Percentiles rank a stretch among this genome's conserved stretches.
Evolutionary conservation across 1,140 invertebrate genomes (phyloP).

Genomic region (Rhopalosiphum padi): DNA sequence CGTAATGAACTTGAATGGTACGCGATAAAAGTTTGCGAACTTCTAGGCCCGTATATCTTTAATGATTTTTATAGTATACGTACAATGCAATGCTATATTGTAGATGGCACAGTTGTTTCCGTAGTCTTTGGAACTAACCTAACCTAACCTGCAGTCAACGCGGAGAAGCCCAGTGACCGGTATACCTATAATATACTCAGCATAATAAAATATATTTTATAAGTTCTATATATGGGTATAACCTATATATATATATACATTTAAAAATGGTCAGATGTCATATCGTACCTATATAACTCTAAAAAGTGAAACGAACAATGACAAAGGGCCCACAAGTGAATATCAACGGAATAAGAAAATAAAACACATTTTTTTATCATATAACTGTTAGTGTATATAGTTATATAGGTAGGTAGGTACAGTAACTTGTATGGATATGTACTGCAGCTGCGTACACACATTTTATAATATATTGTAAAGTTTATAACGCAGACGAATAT

Average conservation of each 20-base stretch:
- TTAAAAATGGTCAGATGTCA: neutral
- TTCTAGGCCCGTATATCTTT: neutral
- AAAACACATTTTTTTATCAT: neutral
- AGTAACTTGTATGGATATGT: neutral
- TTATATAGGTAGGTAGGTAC: neutral
- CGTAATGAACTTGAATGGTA: neutral
- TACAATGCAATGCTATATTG: too few relatives aligned
- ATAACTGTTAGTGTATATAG: neutral
- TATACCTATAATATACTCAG: too few relatives aligned
- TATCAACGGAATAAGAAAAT: neutral
- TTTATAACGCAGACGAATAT: neutral
- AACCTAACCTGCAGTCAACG: neutral
- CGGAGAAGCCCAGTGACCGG: neutral
- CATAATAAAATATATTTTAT: neutral
- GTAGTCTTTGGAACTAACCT: neutral
- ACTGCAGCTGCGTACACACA: neutral
- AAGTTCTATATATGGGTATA: neutral
- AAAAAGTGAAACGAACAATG: neutral
- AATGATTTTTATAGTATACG: neutral
- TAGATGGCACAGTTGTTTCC: neutral
- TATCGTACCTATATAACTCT: neutral
- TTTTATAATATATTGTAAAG: constrained; percentile 3
- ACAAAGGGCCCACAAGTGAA: neutral
- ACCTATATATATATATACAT: neutral
- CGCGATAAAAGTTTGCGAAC: neutral